A percentile compares a stretch with the other conserved stretches of the same genome.
Conservation (phyloP, 2,113 vertebrate species). For the Fulmarus glacialis region DNA sequence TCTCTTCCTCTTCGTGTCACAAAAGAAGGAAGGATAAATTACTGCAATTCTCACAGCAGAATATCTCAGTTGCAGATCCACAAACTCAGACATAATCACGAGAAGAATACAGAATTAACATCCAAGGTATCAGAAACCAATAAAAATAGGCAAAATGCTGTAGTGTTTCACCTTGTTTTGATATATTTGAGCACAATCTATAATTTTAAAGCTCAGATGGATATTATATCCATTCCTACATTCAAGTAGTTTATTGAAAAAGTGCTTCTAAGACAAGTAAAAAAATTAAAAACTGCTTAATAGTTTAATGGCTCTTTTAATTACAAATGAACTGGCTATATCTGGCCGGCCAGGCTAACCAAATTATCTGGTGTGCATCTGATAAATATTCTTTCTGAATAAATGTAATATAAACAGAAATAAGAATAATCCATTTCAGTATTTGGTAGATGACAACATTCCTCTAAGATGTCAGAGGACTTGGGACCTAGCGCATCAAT, state of each 20-base stretch:
- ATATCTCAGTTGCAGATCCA: neutral
- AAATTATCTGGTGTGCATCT: neutral
- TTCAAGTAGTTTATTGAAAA: neutral
- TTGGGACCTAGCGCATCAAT: neutral
- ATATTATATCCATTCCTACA: neutral
- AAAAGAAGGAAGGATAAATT: neutral
- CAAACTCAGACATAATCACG: neutral
- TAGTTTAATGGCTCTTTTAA: neutral
- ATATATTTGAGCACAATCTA: neutral
- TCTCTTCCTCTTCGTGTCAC: neutral
- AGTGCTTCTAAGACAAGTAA: neutral
- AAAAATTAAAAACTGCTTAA: neutral
- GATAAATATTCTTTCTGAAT: neutral
- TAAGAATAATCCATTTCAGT: neutral
- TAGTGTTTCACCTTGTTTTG: neutral
- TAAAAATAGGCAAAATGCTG: neutral
- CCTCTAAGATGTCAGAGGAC: neutral
- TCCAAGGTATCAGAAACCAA: neutral
- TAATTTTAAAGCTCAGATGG: neutral
- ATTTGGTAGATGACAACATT: neutral
- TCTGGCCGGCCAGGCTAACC: neutral
- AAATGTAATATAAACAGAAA: neutral
- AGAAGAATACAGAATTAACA: neutral
- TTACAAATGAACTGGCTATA: neutral
- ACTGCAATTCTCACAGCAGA: neutral